These are phyloP conservation scores for Drosophila anomelani DNA, from an alignment of 2,888 invertebrate species.

Conservation along the genomic window DNA sequence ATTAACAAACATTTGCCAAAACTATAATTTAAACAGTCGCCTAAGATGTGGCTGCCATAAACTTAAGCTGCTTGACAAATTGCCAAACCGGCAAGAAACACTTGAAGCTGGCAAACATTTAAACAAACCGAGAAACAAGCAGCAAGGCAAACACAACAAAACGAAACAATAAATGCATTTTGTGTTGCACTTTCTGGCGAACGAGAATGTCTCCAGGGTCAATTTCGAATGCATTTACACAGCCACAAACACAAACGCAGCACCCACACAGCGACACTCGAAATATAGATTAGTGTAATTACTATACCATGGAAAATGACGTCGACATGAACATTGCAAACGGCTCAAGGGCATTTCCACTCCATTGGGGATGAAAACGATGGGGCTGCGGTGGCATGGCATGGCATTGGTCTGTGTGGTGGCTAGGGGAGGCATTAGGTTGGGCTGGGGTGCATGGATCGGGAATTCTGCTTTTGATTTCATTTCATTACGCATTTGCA, in stretches of 20 bases:
- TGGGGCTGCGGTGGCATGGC: not conserved
- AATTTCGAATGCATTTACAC: slow-evolving; percentile 69
- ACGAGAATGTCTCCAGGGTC: slow-evolving; percentile 73
- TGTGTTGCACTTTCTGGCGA: slow-evolving; percentile 51
- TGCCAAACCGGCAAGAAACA: slow-evolving; percentile 35
- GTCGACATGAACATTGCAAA: slow-evolving; percentile 59
- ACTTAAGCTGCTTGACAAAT: slow-evolving; percentile 25
- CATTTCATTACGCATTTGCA: slow-evolving; percentile 76
- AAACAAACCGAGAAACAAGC: slow-evolving; percentile 45
- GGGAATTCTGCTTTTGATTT: slow-evolving; percentile 71
- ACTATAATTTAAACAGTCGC: slow-evolving; percentile 11
- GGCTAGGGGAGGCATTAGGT: not conserved
- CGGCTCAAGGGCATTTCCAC: slow-evolving; percentile 71
- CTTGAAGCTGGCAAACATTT: slow-evolving; percentile 44
- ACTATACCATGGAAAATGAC: slow-evolving; percentile 64
- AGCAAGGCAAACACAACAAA: slow-evolving; percentile 42
- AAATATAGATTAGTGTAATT: slow-evolving; percentile 73
- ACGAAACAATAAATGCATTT: slow-evolving; percentile 60
- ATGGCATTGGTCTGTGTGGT: not conserved
- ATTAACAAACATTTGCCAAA: slow-evolving; percentile 18
- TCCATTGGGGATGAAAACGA: slow-evolving; percentile 44
- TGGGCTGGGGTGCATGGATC: slow-evolving; percentile 26
- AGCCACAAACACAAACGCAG: slow-evolving; percentile 12
- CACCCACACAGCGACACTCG: slow-evolving; percentile 11
- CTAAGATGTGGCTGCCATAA: slow-evolving; percentile 1